Evolutionary conservation across 1,140 invertebrate species (phyloP), one percentile per base, ranked within the genome.

Genomic region (Conus ventricosus): DNA sequence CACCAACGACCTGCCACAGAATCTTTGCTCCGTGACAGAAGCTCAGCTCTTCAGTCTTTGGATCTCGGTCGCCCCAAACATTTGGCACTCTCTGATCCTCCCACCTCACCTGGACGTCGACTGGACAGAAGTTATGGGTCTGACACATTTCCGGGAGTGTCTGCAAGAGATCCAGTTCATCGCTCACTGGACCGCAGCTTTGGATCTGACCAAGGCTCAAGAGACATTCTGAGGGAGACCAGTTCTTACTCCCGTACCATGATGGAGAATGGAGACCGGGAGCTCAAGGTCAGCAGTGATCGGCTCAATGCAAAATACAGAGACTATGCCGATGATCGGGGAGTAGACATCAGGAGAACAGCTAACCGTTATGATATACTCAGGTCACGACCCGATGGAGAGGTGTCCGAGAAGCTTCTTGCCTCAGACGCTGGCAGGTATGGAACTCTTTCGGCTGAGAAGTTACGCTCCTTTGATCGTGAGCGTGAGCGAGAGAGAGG

Each of bases 381-480:
- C 15, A 90, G 92, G 51, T 90, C 90, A 39, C 89, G 85, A 55
- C 92, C 92, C 1, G 92, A 93, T 89, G 92, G 92, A 25, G 91
- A 90, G 39, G 89, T 91, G n/a, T 89, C 90, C n/a, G 90, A 90
- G n/a, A 88, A 87, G 51, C 4, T 88, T 17, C 75, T 80, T 39
- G 71, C 71, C 20, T 55, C 75, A 5, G 54, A 78, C 54, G 75
- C 39, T 80, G 75, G 25, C 13, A 80, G 23, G n/a, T 78, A 80
- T n/a, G 39, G 67, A 25, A 23, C 23, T 25, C 85, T 78, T 27
- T 76, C 67, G 17, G 25, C 63, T n/a, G 85, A 87, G 75, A 67
- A 87, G 17, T 75, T 87, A 5, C 67, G 51, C 20, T 87, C 71
- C 0, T 87, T 78, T 25, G 75, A 86, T 25, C 86, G 76, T 80